These are phyloP conservation scores for Campoplex nolae DNA, from an alignment of 2,888 invertebrate genomes.

Conservation along the genomic window DNA sequence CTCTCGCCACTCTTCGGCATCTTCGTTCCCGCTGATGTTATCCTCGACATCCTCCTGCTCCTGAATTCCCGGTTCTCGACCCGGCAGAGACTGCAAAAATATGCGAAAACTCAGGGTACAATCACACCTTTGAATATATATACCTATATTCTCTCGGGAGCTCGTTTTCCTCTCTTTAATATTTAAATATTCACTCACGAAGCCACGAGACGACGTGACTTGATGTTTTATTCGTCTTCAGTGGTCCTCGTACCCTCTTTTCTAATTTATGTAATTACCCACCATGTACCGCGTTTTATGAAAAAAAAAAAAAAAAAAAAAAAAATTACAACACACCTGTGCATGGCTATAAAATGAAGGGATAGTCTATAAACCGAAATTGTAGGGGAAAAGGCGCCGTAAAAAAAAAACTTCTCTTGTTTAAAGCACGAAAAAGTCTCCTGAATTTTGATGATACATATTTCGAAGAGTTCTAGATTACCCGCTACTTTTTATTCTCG, in stretches of 20 bases:
- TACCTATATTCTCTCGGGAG: slow-evolving; percentile 16
- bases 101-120: slow-evolving; percentile 21
- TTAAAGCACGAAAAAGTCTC: neutral
- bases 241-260: neutral
- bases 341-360: neutral
- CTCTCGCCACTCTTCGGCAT: slow-evolving; percentile 69
- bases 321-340: neutral
- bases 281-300: neutral
- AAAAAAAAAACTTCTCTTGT: neutral
- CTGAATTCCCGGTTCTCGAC: slow-evolving; percentile 71
- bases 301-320: neutral
- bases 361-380: neutral
- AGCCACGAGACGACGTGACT: slow-evolving; percentile 11
- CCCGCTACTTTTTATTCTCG: neutral
- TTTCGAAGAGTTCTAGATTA: neutral
- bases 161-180: slow-evolving; percentile 20
- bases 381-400: neutral
- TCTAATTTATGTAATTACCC: slow-evolving; percentile 13
- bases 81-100: slow-evolving; percentile 78
- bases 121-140: slow-evolving; percentile 20
- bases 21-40: slow-evolving; percentile 64
- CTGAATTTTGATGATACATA: too few relatives aligned
- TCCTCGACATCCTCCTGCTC: slow-evolving; percentile 58
- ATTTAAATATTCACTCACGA: slow-evolving; percentile 8
- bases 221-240: slow-evolving; percentile 9